Conservation (phyloP, 2,797 vertebrate species). For the Gadopsis marmoratus region DNA sequence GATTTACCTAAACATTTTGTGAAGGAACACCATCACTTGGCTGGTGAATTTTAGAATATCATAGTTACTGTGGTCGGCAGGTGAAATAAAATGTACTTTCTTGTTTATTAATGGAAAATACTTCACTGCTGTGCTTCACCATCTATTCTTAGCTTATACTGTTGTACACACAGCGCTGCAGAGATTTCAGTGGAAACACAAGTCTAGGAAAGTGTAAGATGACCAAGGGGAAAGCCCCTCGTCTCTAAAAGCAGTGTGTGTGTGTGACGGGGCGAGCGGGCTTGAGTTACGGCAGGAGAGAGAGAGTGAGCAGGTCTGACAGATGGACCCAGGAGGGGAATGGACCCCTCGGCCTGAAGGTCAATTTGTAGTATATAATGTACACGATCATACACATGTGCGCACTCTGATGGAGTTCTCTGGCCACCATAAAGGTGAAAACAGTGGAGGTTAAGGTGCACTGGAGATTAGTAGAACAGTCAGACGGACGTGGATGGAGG, state of each 20-base stretch:
- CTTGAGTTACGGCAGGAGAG: conserved; percentile 69
- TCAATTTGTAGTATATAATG: conserved; percentile 61
- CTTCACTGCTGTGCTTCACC: background rate
- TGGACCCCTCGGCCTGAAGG: conserved; percentile 54
- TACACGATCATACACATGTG: conserved; percentile 33
- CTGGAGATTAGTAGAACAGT: background rate
- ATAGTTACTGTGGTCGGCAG: too few relatives aligned
- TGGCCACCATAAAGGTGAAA: background rate
- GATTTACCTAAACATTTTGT: background rate
- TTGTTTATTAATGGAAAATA: conserved; percentile 18
- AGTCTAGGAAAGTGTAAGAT: conserved; percentile 57
- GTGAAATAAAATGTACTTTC: background rate
- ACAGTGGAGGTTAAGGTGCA: background rate
- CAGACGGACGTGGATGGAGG: conserved; percentile 15
- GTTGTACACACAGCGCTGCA: background rate
- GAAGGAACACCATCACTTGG: too few relatives aligned
- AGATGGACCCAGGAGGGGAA: conserved; percentile 72
- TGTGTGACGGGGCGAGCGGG: conserved; percentile 44
- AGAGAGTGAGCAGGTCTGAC: conserved; percentile 55
- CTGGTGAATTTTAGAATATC: background rate
- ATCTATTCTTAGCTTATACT: conserved; percentile 34
- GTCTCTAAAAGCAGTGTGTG: conserved; percentile 58
- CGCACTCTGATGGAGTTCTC: conserved; percentile 14
- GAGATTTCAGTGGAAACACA: conserved; percentile 52
- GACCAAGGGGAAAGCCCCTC: conserved; percentile 75